Base-by-base conservation (phyloP, 2,113 vertebrate genomes). In the Corydoras sp. region DNA sequence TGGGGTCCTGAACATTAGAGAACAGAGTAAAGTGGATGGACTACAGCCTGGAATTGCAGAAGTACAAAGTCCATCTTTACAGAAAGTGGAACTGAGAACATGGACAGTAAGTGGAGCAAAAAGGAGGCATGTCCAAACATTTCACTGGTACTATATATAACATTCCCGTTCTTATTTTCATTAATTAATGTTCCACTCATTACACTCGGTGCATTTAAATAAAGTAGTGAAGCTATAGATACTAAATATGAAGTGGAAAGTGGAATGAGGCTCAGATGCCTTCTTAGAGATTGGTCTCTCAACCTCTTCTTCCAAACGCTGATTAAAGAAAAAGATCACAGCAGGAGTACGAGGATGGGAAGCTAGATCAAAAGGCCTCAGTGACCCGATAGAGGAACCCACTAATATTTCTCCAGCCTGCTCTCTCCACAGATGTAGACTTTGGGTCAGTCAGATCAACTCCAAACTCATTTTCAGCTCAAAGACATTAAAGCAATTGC, bases 261-360 rank as follows among this genome's bases (percentile, higher is more conserved):
- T 43, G 35, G 35, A 43, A 14, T 69, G 18, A 62, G 48, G 67
- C 43, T 75, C n/a, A 54, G 58, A 18, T n/a, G 58, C 24, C 68
- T 50, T 62, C 68, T 70, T 35, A 43, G 71, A 43, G 71, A 71
- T 77, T 50, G 66, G 70, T 73, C 73, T 67, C 14, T 56, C 66
- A 48, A 63, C 69, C 31, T 50, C 64, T 24, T 15, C 66, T 58
- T 61, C 55, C 67, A 73, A 63, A 76, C 67, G 67, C 67, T 79
- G 78, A 79, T 79, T 76, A 79, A 76, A 79, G 71, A 71, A 49
- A 76, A 58, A 66, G 63, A 71, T 71, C 71, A 73, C 74, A 67
- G 60, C 63, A 67, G 62, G 58, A 71, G 32, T n/a, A 60, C 67
- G 49, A n/a, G 76, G 69, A 65, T 50, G 15, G 24, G 49, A 10